Conservation (phyloP, 30 jellyfish, hydroid and myxozoan species). For the Pseudorhiza aurosa region DNA sequence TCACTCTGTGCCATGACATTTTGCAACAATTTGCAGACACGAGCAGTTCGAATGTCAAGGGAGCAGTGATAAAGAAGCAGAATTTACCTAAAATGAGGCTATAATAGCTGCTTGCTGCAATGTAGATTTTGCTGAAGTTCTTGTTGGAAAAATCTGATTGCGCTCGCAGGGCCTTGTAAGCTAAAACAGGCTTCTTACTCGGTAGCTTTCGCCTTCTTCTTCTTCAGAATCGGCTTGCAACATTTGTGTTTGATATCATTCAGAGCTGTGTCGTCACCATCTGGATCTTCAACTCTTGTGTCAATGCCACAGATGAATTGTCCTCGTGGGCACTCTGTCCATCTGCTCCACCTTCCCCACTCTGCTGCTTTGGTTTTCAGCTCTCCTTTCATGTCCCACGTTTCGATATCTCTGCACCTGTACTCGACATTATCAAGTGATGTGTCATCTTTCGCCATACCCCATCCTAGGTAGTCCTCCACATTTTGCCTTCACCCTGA, state of each 20-base stretch:
- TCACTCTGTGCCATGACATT: too few relatives aligned
- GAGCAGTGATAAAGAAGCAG: too few relatives aligned
- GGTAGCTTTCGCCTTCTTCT: slow-evolving; percentile 11
- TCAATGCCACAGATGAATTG: slow-evolving; percentile 60
- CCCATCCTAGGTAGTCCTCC: slow-evolving; percentile 32
- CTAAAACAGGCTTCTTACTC: too few relatives aligned
- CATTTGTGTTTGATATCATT: slow-evolving; percentile 54
- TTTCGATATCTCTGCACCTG: slow-evolving; percentile 9
- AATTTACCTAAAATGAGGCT: too few relatives aligned
- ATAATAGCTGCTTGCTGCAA: too few relatives aligned
- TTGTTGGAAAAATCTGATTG: too few relatives aligned
- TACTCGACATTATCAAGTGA: slow-evolving; percentile 38
- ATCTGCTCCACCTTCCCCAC: slow-evolving; percentile 61
- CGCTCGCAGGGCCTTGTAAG: too few relatives aligned
- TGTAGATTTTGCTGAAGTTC: too few relatives aligned
- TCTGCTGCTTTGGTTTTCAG: slow-evolving; percentile 9
- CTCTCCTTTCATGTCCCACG: not conserved
- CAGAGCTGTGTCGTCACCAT: slow-evolving; percentile 62
- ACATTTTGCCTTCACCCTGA: slow-evolving; percentile 62
- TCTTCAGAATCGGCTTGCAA: slow-evolving; percentile 13
- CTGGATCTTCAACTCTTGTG: slow-evolving; percentile 61
- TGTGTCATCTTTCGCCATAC: slow-evolving; percentile 56
- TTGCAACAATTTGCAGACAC: too few relatives aligned
- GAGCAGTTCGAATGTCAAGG: too few relatives aligned
- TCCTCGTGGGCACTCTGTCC: slow-evolving; percentile 44